phyloP scores from a whole-genome alignment of 1,140 invertebrate genomes.

The Cotesia vestalis region DNA sequence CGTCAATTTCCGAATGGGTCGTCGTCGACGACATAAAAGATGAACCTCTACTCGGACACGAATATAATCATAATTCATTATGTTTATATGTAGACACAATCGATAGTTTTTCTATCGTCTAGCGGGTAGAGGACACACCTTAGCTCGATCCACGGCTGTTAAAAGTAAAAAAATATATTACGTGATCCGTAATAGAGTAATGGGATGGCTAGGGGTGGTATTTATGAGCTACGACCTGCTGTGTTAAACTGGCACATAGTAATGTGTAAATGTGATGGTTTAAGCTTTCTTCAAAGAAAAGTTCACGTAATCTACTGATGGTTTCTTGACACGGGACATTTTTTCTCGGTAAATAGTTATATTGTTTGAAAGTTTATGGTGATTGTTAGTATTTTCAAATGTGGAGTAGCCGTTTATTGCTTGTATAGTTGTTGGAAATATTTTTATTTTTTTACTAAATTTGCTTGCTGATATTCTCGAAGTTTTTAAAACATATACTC shows the following conservation, averaged over 20 bases:
- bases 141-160: constrained; percentile 38
- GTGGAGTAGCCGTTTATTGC: too few species aligned
- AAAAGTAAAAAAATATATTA: constrained; percentile 48
- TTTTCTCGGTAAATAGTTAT: constrained; percentile 50
- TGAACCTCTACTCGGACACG: constrained; percentile 5
- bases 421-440: too few species aligned
- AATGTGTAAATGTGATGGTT: constrained; percentile 51
- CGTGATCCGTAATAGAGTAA: constrained; percentile 60
- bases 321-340: constrained; percentile 59
- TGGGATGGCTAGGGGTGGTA: constrained; percentile 41
- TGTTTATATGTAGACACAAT: constrained; percentile 19
- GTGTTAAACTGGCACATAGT: constrained; percentile 35
- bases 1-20: constrained; percentile 64
- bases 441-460: too few species aligned
- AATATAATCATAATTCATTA: too few species aligned
- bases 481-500: too few species aligned
- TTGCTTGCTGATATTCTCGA: too few species aligned
- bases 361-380: constrained; percentile 26
- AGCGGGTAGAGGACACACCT: constrained; percentile 43
- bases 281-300: constrained; percentile 33
- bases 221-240: constrained; percentile 12
- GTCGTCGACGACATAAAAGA: constrained; percentile 32
- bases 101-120: constrained; percentile 35
- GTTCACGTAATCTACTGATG: constrained; percentile 47
- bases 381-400: constrained; percentile 32